Conservation (phyloP, 2,797 vertebrate genomes). For the Leptatherina wallacei region DNA sequence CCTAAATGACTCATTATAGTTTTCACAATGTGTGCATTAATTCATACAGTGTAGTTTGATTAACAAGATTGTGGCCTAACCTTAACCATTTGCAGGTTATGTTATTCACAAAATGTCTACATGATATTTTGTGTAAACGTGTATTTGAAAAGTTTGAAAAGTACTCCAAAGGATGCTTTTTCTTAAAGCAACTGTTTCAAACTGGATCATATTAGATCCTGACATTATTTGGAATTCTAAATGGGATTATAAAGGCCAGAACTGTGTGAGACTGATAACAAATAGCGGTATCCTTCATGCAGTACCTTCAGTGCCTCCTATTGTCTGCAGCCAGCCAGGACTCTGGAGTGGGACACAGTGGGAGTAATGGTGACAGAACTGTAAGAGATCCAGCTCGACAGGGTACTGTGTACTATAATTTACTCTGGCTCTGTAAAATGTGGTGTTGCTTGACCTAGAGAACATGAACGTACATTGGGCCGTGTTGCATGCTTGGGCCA, state of each 20-base stretch:
- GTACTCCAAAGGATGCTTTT: too few species aligned
- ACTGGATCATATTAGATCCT: not conserved
- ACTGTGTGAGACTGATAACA: not conserved
- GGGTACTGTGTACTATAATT: not conserved
- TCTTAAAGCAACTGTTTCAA: too few species aligned
- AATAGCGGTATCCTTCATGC: too few species aligned
- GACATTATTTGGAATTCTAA: not conserved
- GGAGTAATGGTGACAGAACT: not conserved
- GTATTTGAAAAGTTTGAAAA: too few species aligned
- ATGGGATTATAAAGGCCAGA: not conserved
- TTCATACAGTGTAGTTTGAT: not conserved
- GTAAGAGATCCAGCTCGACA: not conserved
- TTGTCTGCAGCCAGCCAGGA: not conserved
- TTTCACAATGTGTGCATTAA: not conserved
- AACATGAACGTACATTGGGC: too few species aligned
- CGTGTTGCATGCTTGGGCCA: too few species aligned
- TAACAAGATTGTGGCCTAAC: too few species aligned
- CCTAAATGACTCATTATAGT: not conserved
- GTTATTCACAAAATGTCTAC: not conserved
- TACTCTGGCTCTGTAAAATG: too few species aligned
- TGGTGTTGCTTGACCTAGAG: too few species aligned
- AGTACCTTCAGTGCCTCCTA: too few species aligned
- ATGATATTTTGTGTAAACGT: too few species aligned
- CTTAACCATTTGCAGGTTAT: not conserved
- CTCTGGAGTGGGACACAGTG: not conserved